Percentiles rank a stretch among this genome's conserved stretches.
These are phyloP conservation scores for Eulemur macaco DNA, from an alignment of 2,113 vertebrate genomes.

Conservation along the genomic window DNA sequence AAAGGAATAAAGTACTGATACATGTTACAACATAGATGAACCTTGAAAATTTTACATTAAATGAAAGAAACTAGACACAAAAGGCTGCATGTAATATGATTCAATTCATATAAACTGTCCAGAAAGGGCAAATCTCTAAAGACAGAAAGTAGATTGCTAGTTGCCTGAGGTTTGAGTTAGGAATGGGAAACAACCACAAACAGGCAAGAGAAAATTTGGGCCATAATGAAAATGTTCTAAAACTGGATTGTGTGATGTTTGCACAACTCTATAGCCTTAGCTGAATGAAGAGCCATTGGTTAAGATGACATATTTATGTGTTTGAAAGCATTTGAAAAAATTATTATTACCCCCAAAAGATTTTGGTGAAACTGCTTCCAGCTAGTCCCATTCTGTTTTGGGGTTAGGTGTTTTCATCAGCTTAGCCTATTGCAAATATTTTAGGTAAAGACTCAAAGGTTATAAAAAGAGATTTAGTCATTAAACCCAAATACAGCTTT, in stretches of 20 bases:
- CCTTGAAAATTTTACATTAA: background rate
- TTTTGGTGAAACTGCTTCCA: slow-evolving; percentile 1
- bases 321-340: slow-evolving; percentile 41
- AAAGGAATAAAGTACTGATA: slow-evolving; percentile 10
- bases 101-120: slow-evolving; percentile 23
- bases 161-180: background rate
- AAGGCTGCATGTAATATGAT: background rate
- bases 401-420: background rate
- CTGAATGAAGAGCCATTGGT: background rate
- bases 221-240: background rate
- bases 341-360: background rate
- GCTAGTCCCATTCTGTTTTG: background rate
- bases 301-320: background rate
- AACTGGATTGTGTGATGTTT: slow-evolving; percentile 13
- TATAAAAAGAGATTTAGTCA: slow-evolving; percentile 18
- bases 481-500: background rate
- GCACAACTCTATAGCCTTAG: background rate
- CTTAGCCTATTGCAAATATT: slow-evolving; percentile 41
- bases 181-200: background rate
- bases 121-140: slow-evolving; percentile 25
- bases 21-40: background rate
- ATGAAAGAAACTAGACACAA: background rate
- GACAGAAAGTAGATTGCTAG: background rate
- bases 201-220: background rate
- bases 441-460: background rate